phyloP scores from a whole-genome alignment of 2,113 vertebrate species.

The Pelvicachromis taeniatus region DNA sequence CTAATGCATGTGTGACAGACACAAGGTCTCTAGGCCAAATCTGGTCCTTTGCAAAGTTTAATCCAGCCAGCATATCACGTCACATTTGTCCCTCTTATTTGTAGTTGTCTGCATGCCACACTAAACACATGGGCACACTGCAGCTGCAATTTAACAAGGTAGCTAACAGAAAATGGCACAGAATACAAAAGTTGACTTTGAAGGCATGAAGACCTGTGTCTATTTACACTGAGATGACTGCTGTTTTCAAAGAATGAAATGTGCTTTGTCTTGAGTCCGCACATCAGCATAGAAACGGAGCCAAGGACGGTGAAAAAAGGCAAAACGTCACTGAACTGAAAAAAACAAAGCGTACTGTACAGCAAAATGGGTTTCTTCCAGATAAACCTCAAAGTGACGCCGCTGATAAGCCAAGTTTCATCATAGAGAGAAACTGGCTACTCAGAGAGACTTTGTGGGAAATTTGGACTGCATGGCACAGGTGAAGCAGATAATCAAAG shows the following conservation, averaged over 20 bases:
- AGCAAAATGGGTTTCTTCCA: background rate
- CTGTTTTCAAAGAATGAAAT: background rate
- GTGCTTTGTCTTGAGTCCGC: background rate
- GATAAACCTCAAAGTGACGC: background rate
- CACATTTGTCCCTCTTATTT: background rate
- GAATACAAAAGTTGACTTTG: background rate
- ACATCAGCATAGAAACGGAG: background rate
- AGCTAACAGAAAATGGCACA: background rate
- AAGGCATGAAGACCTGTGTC: background rate
- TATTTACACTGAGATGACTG: background rate
- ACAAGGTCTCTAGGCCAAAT: background rate
- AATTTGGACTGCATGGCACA: no score
- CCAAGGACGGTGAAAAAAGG: accelerated
- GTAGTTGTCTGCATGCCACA: background rate
- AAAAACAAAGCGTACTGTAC: background rate
- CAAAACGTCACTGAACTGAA: background rate
- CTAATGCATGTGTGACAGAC: background rate
- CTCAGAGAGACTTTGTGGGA: no score
- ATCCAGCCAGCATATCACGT: background rate
- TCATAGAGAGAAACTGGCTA: no score
- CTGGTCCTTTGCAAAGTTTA: background rate
- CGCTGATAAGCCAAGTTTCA: no score
- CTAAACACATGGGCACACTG: background rate
- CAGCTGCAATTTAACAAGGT: background rate
- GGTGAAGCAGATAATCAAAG: no score